A percentile compares a stretch with the other conserved stretches of the same genome.
Evolutionary conservation across 1,140 invertebrate species (phyloP).

Genomic region (Ips nitidus): DNA sequence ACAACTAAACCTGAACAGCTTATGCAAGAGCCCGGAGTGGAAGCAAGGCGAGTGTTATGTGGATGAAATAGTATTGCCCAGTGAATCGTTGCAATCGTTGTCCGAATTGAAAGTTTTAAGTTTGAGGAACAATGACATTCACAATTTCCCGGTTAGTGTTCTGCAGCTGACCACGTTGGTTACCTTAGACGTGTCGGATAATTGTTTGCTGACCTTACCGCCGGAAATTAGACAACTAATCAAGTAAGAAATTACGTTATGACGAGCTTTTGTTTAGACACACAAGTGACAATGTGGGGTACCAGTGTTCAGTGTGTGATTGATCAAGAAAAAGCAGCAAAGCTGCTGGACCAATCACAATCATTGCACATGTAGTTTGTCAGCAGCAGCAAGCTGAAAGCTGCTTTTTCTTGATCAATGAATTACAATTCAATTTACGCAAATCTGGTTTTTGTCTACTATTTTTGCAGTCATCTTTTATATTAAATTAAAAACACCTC

Average conservation of each 20-base stretch:
- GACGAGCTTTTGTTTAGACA: neutral
- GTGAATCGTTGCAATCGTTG: conserved; percentile 45
- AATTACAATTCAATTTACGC: too few relatives aligned
- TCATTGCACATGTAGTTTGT: too few relatives aligned
- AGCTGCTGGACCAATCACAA: too few relatives aligned
- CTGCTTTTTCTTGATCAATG: too few relatives aligned
- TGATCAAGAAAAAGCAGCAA: too few relatives aligned
- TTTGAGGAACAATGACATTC: conserved; percentile 62
- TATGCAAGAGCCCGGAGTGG: conserved; percentile 40
- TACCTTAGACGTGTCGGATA: conserved; percentile 71
- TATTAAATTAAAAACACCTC: too few relatives aligned
- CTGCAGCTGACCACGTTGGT: conserved; percentile 60
- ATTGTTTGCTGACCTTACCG: conserved; percentile 63
- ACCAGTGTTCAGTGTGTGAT: too few relatives aligned
- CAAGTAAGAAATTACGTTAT: conserved; percentile 59
- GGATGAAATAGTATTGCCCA: conserved; percentile 49
- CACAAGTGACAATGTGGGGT: neutral
- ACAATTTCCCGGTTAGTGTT: conserved; percentile 60
- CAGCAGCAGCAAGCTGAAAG: too few relatives aligned
- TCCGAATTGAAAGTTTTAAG: conserved; percentile 58
- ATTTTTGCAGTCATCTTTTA: too few relatives aligned
- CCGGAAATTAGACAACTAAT: conserved; percentile 62
- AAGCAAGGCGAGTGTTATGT: conserved; percentile 38
- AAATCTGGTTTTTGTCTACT: too few relatives aligned
- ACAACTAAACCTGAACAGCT: conserved; percentile 47